Percentiles rank a stretch among this genome's conserved stretches.
phyloP scores from a whole-genome alignment of 2,113 vertebrate genomes.

The Alouatta palliata region DNA sequence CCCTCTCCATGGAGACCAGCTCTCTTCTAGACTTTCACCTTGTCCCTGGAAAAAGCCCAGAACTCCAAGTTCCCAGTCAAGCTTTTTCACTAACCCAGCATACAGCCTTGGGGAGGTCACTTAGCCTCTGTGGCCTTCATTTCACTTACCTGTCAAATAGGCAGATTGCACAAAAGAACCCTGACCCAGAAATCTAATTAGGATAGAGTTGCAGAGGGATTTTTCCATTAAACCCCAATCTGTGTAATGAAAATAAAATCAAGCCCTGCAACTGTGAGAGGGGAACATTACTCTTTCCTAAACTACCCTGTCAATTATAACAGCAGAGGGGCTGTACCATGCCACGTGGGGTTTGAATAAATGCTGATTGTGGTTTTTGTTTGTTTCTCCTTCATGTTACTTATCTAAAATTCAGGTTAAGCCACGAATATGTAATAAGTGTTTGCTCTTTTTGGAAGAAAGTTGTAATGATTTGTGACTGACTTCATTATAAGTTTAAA shows the following conservation, averaged over 20 bases:
- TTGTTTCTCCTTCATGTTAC: slow-evolving; percentile 9
- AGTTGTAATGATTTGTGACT: slow-evolving; percentile 34
- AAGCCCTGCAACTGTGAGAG: background rate
- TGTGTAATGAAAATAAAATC: slow-evolving; percentile 23
- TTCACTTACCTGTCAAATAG: background rate
- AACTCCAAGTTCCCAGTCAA: background rate
- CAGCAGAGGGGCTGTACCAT: background rate
- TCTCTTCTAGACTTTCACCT: background rate
- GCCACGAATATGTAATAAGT: slow-evolving; percentile 40
- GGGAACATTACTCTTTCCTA: slow-evolving; percentile 17
- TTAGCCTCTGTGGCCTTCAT: background rate
- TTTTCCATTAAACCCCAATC: background rate
- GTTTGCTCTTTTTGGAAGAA: slow-evolving; percentile 3
- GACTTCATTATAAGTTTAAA: slow-evolving; percentile 33
- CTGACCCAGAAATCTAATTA: background rate
- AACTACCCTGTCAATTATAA: background rate
- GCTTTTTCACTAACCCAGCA: background rate
- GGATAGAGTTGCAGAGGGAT: background rate
- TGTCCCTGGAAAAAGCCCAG: background rate
- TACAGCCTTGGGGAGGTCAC: background rate
- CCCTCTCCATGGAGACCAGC: background rate
- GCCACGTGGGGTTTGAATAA: slow-evolving; percentile 32
- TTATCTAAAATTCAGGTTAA: slow-evolving; percentile 54
- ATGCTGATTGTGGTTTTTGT: background rate
- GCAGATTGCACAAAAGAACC: background rate